These are phyloP conservation scores for Drosophila mulleri DNA, from an alignment of 2,888 invertebrate genomes.

Conservation along the genomic window DNA sequence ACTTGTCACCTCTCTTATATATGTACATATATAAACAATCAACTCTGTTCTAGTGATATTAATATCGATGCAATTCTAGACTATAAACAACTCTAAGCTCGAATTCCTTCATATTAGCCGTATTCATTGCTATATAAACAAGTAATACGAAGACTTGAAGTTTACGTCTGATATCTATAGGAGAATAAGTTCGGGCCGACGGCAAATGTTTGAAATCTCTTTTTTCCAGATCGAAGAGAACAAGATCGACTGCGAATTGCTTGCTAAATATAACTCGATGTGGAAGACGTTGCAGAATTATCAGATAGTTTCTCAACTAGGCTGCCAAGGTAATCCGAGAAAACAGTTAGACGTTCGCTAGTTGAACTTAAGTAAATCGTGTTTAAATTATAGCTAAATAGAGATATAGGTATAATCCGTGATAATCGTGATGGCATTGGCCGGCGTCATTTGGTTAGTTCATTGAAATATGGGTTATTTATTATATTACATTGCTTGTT, in stretches of 20 bases:
- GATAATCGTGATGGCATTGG: constrained; percentile 10
- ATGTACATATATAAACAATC: too few species aligned
- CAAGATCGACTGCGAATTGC: too few species aligned
- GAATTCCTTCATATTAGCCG: neutral
- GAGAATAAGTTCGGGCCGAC: neutral
- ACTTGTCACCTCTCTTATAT: too few species aligned
- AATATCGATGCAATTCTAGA: neutral
- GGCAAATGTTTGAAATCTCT: neutral
- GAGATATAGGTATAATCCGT: constrained; percentile 45
- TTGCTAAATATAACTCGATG: too few species aligned
- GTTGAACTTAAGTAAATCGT: neutral
- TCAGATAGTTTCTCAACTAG: neutral
- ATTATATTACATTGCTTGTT: constrained; percentile 8
- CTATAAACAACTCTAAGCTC: neutral
- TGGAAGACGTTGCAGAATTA: too few species aligned
- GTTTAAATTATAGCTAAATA: neutral
- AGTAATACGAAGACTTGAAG: neutral
- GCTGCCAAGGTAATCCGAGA: neutral
- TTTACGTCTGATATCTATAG: neutral
- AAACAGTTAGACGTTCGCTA: neutral
- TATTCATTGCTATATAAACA: neutral
- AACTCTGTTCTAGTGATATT: too few species aligned
- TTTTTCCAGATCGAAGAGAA: neutral
- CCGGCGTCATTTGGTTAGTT: constrained; percentile 24
- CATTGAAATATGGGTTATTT: constrained; percentile 4